Evolutionary conservation across 2,888 invertebrate species (phyloP).

Genomic region (Lithosia quadra): DNA sequence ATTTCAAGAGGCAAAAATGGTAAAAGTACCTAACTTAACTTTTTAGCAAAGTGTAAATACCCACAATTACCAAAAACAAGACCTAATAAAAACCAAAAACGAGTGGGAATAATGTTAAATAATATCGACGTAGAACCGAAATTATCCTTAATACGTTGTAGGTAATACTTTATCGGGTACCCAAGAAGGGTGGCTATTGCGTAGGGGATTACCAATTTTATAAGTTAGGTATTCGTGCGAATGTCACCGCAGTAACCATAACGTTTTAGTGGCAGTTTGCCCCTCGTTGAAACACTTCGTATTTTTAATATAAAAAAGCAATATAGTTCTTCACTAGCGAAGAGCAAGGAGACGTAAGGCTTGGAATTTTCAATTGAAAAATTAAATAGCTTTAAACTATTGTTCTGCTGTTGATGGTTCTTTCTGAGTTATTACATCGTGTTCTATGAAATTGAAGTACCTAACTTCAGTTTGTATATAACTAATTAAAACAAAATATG

Average conservation of each 20-base stretch:
- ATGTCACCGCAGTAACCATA: conserved; percentile 84
- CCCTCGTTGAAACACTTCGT: conserved; percentile 81
- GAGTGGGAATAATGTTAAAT: conserved; percentile 60
- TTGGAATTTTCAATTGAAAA: conserved; percentile 76
- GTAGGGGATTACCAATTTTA: conserved; percentile 79
- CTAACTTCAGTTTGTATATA: background rate
- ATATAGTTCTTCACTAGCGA: conserved; percentile 78
- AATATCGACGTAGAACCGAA: conserved; percentile 61
- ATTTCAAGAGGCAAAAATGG: background rate
- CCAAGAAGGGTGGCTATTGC: conserved; percentile 63
- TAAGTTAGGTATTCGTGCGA: conserved; percentile 82
- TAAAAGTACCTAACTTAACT: background rate
- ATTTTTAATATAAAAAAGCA: conserved; percentile 81
- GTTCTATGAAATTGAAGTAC: background rate
- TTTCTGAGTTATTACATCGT: conserved; percentile 34
- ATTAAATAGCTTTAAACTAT: conserved; percentile 63
- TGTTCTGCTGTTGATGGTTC: conserved; percentile 41
- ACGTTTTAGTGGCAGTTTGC: conserved; percentile 82
- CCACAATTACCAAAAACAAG: conserved; percentile 30
- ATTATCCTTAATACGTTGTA: conserved; percentile 71
- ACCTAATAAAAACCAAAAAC: conserved; percentile 53
- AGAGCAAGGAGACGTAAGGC: conserved; percentile 59
- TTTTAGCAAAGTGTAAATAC: conserved; percentile 24
- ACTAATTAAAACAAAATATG: background rate
- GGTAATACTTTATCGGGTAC: conserved; percentile 70